phyloP scores from a whole-genome alignment of 2,113 vertebrate species.

The Lophura nycthemera region DNA sequence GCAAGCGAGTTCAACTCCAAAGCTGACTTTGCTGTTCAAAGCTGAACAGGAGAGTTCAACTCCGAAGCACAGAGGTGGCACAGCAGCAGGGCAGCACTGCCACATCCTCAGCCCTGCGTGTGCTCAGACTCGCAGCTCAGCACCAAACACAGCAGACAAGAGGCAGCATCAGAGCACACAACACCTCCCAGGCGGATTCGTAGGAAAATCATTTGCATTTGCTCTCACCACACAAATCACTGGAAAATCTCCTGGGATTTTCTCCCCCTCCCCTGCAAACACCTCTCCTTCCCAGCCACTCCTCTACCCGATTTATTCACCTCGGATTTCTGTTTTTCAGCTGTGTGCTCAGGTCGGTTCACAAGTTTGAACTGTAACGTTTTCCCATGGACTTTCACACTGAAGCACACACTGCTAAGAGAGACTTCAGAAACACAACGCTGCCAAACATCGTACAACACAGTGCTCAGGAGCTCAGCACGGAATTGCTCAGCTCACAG shows the following conservation, averaged over 20 bases:
- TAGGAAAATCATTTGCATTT: background rate
- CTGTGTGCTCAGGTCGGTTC: fast-evolving
- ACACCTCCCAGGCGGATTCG: background rate
- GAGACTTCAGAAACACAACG: background rate
- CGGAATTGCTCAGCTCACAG: background rate
- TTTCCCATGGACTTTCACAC: background rate
- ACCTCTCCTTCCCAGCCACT: background rate
- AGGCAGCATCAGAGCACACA: background rate
- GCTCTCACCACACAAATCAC: background rate
- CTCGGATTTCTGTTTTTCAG: background rate
- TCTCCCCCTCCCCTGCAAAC: background rate
- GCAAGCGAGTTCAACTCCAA: fast-evolving
- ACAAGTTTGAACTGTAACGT: background rate
- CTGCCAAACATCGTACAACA: background rate
- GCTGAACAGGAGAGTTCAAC: no score
- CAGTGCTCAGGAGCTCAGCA: background rate
- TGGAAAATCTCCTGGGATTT: background rate
- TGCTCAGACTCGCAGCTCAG: background rate
- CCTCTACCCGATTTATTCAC: background rate
- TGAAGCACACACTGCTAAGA: fast-evolving
- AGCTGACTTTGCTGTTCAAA: background rate
- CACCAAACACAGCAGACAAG: background rate
- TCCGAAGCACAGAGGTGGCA: no score
- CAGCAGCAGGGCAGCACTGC: no score
- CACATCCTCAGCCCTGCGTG: background rate